Percentiles rank a stretch among this genome's conserved stretches.
These are phyloP conservation scores for Scaptomyza flava DNA, from an alignment of 2,888 invertebrate species.

Conservation along the genomic window DNA sequence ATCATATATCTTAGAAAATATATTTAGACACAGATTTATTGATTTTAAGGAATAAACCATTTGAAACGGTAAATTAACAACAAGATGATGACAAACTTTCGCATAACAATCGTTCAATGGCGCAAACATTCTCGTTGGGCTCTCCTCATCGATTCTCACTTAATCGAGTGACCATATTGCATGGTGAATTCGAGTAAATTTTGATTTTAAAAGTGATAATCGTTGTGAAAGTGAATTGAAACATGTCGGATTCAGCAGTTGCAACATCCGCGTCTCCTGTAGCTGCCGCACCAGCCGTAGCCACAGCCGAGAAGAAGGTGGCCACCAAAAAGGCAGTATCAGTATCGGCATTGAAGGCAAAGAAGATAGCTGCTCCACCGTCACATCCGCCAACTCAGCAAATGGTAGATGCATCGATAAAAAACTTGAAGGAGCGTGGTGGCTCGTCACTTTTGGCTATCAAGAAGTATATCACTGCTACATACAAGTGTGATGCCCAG, in stretches of 20 bases:
- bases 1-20: conserved; percentile 15
- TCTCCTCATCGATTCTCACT: conserved; percentile 39
- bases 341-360: conserved; percentile 22
- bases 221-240: conserved; percentile 23
- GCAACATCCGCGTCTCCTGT: conserved; percentile 47
- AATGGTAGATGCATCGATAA: conserved; percentile 55
- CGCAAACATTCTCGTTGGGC: conserved; percentile 15
- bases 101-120: conserved; percentile 11
- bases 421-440: conserved; percentile 55
- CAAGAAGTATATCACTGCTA: conserved; percentile 55
- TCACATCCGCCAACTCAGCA: conserved; percentile 53
- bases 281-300: conserved; percentile 28
- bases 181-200: background rate
- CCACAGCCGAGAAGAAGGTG: conserved; percentile 33
- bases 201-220: conserved; percentile 4
- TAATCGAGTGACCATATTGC: conserved; percentile 18
- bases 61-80: conserved; percentile 11
- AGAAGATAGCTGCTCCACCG: conserved; percentile 26
- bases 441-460: conserved; percentile 59
- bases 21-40: background rate
- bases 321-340: conserved; percentile 32
- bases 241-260: conserved; percentile 49
- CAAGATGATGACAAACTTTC: conserved; percentile 7
- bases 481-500: conserved; percentile 56
- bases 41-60: background rate